Conservation (phyloP, 2,797 vertebrate genomes). For the Characodon lateralis region DNA sequence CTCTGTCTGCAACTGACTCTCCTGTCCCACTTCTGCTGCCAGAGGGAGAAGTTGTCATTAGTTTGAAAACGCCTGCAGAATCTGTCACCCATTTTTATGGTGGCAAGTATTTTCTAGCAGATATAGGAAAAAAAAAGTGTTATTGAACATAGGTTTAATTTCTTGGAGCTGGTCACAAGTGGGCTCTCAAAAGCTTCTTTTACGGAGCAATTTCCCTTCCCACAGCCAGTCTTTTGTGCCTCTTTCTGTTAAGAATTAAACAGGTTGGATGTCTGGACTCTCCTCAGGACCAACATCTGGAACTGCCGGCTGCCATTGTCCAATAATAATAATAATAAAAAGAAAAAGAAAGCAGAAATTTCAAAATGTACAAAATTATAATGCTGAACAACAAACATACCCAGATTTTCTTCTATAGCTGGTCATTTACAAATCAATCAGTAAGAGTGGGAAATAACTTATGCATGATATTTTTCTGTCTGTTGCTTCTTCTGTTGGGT, state of each 20-base stretch:
- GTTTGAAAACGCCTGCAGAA: slow-evolving; percentile 56
- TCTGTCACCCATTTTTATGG: slow-evolving; percentile 53
- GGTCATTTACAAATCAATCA: slow-evolving; percentile 74
- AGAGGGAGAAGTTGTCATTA: slow-evolving; percentile 67
- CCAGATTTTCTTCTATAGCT: slow-evolving; percentile 52
- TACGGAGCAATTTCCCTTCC: slow-evolving; percentile 56
- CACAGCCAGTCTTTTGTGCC: slow-evolving; percentile 70
- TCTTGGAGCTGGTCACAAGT: slow-evolving; percentile 68
- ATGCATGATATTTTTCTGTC: slow-evolving; percentile 79
- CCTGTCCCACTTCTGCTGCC: slow-evolving; percentile 69
- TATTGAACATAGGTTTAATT: slow-evolving; percentile 60
- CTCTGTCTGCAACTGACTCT: slow-evolving; percentile 62
- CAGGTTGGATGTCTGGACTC: slow-evolving; percentile 56
- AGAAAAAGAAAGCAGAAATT: slow-evolving; percentile 56
- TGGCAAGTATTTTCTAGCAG: slow-evolving; percentile 68
- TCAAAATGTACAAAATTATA: slow-evolving; percentile 74
- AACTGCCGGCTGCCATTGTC: slow-evolving; percentile 57
- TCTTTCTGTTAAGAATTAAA: slow-evolving; percentile 72
- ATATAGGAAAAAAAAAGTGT: slow-evolving; percentile 43
- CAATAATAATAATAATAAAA: slow-evolving; percentile 66
- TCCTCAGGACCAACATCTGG: slow-evolving; percentile 69
- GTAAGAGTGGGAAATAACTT: slow-evolving; percentile 76
- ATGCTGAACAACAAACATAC: slow-evolving; percentile 64
- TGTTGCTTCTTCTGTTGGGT: slow-evolving; percentile 69
- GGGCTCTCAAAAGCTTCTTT: slow-evolving; percentile 64